phyloP scores from a whole-genome alignment of 1,140 invertebrate species.

The Berghia stephanieae region DNA sequence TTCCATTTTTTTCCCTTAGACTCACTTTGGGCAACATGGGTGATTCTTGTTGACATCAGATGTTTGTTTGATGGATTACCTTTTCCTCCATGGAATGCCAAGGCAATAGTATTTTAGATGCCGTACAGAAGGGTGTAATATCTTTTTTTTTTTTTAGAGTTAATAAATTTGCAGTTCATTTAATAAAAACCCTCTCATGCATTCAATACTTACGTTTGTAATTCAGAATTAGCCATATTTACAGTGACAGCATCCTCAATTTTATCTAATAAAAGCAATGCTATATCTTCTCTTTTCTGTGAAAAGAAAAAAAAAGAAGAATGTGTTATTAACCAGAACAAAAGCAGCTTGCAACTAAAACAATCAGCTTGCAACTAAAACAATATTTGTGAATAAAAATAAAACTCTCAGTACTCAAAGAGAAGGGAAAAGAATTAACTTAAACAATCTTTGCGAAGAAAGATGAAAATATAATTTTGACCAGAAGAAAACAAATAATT shows the following conservation, averaged over 20 bases:
- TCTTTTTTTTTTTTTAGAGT: too few relatives aligned
- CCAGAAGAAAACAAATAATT: too few relatives aligned
- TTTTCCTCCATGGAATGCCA: too few relatives aligned
- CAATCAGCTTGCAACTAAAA: neutral
- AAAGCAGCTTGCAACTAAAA: neutral
- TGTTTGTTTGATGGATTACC: too few relatives aligned
- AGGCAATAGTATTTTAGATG: too few relatives aligned
- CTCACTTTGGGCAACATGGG: too few relatives aligned
- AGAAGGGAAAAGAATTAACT: slow-evolving; percentile 6
- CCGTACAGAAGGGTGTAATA: too few relatives aligned
- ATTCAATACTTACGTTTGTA: slow-evolving; percentile 69
- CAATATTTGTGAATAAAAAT: neutral
- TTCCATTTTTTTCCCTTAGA: too few relatives aligned
- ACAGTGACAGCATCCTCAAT: slow-evolving; percentile 68
- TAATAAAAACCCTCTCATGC: too few relatives aligned
- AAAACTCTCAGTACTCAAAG: neutral
- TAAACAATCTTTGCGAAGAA: neutral
- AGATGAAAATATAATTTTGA: too few relatives aligned
- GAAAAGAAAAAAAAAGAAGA: neutral
- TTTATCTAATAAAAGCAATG: slow-evolving; percentile 71
- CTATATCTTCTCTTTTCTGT: slow-evolving; percentile 70
- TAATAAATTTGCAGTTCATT: too few relatives aligned
- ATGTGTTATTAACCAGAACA: neutral
- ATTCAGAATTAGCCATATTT: slow-evolving; percentile 71
- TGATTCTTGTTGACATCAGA: too few relatives aligned